Base-by-base conservation (phyloP, 2,888 invertebrate genomes). In the Microctonus brassicae region DNA sequence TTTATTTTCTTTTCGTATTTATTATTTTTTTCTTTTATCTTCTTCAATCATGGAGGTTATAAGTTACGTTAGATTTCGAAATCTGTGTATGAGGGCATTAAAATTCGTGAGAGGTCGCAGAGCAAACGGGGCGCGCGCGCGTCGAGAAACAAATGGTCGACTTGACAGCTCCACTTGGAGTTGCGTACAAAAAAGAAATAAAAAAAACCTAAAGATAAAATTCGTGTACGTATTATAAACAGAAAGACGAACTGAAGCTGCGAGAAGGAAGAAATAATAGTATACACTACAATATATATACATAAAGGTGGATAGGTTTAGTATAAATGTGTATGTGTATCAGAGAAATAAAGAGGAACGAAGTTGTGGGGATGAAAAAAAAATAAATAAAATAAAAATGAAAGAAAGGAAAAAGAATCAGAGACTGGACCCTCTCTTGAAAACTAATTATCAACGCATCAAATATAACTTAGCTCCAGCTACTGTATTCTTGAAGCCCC, bases 371-470 rank as follows among this genome's bases (percentile, higher is more conserved):
- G 26, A 55, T 52, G 47, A 36, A 20, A 36, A n/a, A 22, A 29
- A 34, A 39, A 22, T 62, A 42, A 39, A 65, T 29, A 63, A 52
- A 52, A 58, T 57, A 58, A 68, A 67, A 73, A 69, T 36, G 57
- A 67, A 66, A 52, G 69, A 72, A 72, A 63, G 55, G 69, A 65
- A 39, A 64, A 69, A 73, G 62, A 74, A 64, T 73, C 58, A 70
- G 73, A 64, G 60, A 67, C 33, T 64, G 61, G 72, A 70, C 75
- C 75, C 78, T 80, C 78, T 80, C 81, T 78, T 78, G 79, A 82
- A 81, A 85, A 84, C 83, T 84, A 85, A 85, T 85, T 85, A 85
- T 83, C 85, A 85, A 84, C 83, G 84, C 85, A 85, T 85, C 84
- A 85, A 84, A 83, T 85, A 81, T 83, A 85, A 84, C 83, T 84